Evolutionary conservation across 23 tunicate genomes (phyloP).

Genomic region (Oikopleura albicans): DNA sequence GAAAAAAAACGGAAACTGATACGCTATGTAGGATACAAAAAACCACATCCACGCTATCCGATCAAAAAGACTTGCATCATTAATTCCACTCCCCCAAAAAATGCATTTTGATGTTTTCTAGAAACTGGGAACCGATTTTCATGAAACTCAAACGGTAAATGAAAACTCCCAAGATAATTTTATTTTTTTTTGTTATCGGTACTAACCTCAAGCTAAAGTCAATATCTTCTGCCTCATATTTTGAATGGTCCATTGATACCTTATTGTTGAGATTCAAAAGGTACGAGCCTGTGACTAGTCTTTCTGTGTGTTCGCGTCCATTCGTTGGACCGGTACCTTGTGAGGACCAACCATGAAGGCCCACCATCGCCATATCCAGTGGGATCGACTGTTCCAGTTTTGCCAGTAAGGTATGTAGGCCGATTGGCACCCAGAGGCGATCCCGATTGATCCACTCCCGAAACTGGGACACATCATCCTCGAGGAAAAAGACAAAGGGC

Average conservation of each 20-base stretch:
- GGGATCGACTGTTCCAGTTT: not conserved
- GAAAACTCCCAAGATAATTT: too few species aligned
- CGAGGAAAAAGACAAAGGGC: slow-evolving; percentile 13
- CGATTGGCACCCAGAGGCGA: not conserved
- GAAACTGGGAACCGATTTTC: too few species aligned
- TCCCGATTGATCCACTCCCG: not conserved
- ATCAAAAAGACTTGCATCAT: too few species aligned
- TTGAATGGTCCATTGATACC: not conserved
- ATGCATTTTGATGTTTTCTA: too few species aligned
- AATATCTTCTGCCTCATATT: slow-evolving; percentile 13
- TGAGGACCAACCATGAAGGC: not conserved
- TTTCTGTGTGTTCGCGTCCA: not conserved
- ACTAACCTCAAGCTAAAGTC: not conserved
- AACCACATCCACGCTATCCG: too few species aligned
- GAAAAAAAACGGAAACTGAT: too few species aligned
- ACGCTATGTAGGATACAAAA: too few species aligned
- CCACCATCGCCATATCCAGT: not conserved
- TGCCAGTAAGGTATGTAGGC: not conserved
- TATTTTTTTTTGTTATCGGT: too few species aligned
- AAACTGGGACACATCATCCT: not conserved
- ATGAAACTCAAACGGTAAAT: too few species aligned
- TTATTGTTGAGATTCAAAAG: not conserved
- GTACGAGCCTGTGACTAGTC: not conserved
- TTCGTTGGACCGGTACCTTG: not conserved
- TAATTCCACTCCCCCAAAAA: too few species aligned